A percentile compares a stretch with the other conserved stretches of the same genome.
Evolutionary conservation across 1,140 invertebrate genomes (phyloP).

Genomic region (Drosophila yakuba): DNA sequence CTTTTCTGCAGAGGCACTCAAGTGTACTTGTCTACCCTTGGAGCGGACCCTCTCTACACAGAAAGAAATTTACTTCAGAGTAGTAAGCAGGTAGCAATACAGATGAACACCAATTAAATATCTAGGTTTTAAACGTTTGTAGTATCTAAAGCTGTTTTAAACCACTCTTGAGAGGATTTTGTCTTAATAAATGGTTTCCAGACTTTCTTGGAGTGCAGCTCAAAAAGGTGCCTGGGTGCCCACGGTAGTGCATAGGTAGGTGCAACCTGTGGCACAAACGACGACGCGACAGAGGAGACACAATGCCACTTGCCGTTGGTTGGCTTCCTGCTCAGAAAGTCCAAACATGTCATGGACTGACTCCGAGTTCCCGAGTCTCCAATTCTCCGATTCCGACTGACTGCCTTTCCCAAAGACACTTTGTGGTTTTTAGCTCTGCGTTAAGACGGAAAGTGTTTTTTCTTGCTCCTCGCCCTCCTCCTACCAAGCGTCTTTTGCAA

Average conservation of each 20-base stretch:
- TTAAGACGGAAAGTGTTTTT: conserved; percentile 79
- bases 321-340: conserved; percentile 77
- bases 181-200: no score
- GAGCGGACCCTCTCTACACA: conserved; percentile 10
- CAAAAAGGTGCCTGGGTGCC: conserved; percentile 25
- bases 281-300: conserved; percentile 44
- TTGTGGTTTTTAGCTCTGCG: conserved; percentile 50
- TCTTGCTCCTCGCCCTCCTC: conserved; percentile 12
- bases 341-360: conserved; percentile 69
- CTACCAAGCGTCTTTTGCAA: conserved; percentile 23
- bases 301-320: conserved; percentile 55
- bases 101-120: no score
- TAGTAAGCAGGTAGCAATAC: no score
- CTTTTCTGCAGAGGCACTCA: conserved; percentile 22
- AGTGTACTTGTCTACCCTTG: conserved; percentile 20
- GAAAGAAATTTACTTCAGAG: background rate
- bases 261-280: conserved; percentile 51
- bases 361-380: conserved; percentile 29
- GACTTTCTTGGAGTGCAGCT: conserved; percentile 7
- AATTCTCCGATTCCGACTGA: conserved; percentile 21
- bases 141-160: no score
- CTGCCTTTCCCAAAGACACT: conserved; percentile 64
- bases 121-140: no score
- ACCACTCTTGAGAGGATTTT: no score
- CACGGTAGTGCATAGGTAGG: conserved; percentile 45